Evolutionary conservation across 2,113 vertebrate species (phyloP).

Genomic region (Heteronetta atricapilla): DNA sequence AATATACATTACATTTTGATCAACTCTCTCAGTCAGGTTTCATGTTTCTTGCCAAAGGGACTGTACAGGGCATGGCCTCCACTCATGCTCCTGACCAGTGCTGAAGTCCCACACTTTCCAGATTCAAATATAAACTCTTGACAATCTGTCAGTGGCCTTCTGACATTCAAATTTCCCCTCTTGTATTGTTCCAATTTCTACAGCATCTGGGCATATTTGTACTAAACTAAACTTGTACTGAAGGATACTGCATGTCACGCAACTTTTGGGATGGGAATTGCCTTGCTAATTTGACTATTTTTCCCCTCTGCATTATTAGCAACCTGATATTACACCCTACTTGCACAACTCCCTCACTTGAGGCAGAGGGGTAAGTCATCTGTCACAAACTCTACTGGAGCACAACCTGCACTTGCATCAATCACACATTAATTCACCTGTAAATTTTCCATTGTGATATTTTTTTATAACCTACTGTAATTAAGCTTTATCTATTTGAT

Average conservation of each 20-base stretch:
- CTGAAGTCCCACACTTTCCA: neutral
- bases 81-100: neutral
- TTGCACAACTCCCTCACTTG: neutral
- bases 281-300: fast-evolving
- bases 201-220: neutral
- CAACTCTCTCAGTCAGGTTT: fast-evolving
- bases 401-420: neutral
- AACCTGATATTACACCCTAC: fast-evolving
- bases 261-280: neutral
- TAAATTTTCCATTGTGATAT: neutral
- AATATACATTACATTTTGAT: neutral
- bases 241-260: neutral
- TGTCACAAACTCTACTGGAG: neutral
- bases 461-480: neutral
- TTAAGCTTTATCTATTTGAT: neutral
- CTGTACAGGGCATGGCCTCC: neutral
- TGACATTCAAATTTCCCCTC: neutral
- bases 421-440: fast-evolving
- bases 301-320: neutral
- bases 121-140: neutral
- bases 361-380: neutral
- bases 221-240: neutral
- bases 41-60: neutral
- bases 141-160: neutral
- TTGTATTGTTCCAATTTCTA: neutral